Evolutionary conservation across 1,140 invertebrate genomes (phyloP).

Genomic region (Anagrus nilaparvatae): DNA sequence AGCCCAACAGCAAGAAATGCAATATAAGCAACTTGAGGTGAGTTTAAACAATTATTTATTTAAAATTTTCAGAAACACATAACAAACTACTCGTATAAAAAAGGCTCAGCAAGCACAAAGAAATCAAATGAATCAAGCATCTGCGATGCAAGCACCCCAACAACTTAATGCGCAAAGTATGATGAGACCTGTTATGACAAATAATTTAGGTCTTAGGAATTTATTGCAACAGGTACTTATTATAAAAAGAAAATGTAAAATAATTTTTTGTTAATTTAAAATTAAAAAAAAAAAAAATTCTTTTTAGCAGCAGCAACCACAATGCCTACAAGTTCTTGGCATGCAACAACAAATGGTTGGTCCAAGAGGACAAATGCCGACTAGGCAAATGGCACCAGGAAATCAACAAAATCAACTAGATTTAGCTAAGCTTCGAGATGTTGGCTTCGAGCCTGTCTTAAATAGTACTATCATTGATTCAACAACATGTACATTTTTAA

Average conservation of each 20-base stretch:
- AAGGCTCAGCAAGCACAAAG: slow-evolving; percentile 39
- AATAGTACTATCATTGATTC: too few species aligned
- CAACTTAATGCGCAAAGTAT: slow-evolving; percentile 46
- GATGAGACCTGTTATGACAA: slow-evolving; percentile 51
- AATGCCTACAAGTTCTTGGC: slow-evolving; percentile 39
- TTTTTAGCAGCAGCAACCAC: slow-evolving; percentile 34
- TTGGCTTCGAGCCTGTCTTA: too few species aligned
- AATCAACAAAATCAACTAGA: slow-evolving; percentile 41
- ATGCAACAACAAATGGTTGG: slow-evolving; percentile 41
- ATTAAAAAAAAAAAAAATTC: not conserved
- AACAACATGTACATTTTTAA: too few species aligned
- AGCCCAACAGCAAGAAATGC: slow-evolving; percentile 67
- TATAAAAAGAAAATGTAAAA: too few species aligned
- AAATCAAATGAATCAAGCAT: slow-evolving; percentile 29
- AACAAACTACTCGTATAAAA: not conserved
- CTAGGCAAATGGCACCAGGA: slow-evolving; percentile 32
- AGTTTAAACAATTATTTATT: slow-evolving; percentile 21
- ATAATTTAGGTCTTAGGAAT: slow-evolving; percentile 58
- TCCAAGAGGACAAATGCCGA: slow-evolving; percentile 33
- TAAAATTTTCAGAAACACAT: slow-evolving; percentile 11
- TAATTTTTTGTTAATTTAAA: too few species aligned
- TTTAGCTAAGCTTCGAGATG: too few species aligned
- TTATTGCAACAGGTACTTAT: slow-evolving; percentile 60
- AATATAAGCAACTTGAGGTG: slow-evolving; percentile 65
- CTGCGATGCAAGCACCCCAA: slow-evolving; percentile 33